These are phyloP conservation scores for Calliphora vomitoria DNA, from an alignment of 2,888 invertebrate species.

Conservation along the genomic window DNA sequence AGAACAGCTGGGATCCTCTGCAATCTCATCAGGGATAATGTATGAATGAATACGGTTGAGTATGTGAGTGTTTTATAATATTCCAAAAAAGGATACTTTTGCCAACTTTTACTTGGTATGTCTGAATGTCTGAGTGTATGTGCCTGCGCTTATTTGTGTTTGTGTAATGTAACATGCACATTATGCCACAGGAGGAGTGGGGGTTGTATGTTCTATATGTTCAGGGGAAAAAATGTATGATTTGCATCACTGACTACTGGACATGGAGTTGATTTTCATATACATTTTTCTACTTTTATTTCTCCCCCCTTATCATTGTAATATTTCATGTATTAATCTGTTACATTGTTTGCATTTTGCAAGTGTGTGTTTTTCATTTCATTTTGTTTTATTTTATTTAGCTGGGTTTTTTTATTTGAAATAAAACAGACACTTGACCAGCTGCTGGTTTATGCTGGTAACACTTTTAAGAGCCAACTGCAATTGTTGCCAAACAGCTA, in stretches of 20 bases:
- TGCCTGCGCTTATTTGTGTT: constrained; percentile 5
- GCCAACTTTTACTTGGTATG: constrained; percentile 57
- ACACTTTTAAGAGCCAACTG: constrained; percentile 55
- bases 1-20: too few relatives aligned
- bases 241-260: constrained; percentile 67
- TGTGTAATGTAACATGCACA: constrained; percentile 7
- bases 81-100: constrained; percentile 49
- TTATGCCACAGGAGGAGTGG: not conserved
- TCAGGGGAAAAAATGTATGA: constrained; percentile 26
- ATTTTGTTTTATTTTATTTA: constrained; percentile 57
- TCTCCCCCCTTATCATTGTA: constrained; percentile 34
- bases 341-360: constrained; percentile 61
- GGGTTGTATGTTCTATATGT: constrained; percentile 7
- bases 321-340: constrained; percentile 69
- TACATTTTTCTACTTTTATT: constrained; percentile 1
- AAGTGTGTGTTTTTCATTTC: constrained; percentile 35
- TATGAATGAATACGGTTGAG: constrained; percentile 2
- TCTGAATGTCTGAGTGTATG: constrained; percentile 1
- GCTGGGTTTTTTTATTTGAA: constrained; percentile 58
- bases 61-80: constrained; percentile 19
- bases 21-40: constrained; percentile 39
- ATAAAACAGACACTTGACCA: constrained; percentile 76
- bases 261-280: constrained; percentile 44
- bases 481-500: constrained; percentile 50
- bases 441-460: constrained; percentile 73